Evolutionary conservation across 2,888 invertebrate species (phyloP), one percentile per base, ranked within the genome.

Genomic region (Pachydiplax longipennis): DNA sequence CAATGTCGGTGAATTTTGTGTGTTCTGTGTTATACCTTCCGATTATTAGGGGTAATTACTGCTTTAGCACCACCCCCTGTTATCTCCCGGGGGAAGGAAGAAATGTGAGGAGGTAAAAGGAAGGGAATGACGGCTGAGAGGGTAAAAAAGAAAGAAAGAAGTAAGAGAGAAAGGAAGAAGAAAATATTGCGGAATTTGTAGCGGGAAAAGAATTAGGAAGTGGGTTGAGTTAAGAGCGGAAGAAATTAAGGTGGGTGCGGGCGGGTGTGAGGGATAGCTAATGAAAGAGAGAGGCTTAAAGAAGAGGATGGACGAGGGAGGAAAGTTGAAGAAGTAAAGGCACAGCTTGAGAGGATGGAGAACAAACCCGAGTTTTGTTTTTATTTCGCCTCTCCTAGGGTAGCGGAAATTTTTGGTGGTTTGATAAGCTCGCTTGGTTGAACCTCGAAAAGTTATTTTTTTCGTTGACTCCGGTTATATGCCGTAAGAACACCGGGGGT

Each of bases 141-240:
- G 61, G n/a, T 6, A 44, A 44, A 40, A 15, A 61, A 61, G n/a
- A 18, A 18, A n/a, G 18, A 65, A 12, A 65, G n/a, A 61, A 61
- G 61, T 18, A n/a, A n/a, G 65, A 31, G 73, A 25, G 31, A 73
- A 53, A 73, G 73, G 73, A 73, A 73, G 73, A 31, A 31, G 73
- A 65, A 65, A 65, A 73, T 73, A 87, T 87, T 87, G 87, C 87
- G 87, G 87, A 87, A 73, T 73, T 73, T 73, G 73, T 73, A 31
- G 65, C 83, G 35, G 83, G 87, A 31, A 73, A 87, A 61, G 87
- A 87, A 87, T 87, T 87, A 87, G 87, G 61, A 87, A 61, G n/a
- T 12, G 87, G 48, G 61, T 87, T 83, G 58, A 35, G 58, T 31
- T 25, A 44, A 35, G 82, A 82, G 53, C 82, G 82, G 82, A 83